A percentile compares a stretch with the other conserved stretches of the same genome.
Conservation (phyloP, 2,113 vertebrate species). For the Eolophus roseicapilla region DNA sequence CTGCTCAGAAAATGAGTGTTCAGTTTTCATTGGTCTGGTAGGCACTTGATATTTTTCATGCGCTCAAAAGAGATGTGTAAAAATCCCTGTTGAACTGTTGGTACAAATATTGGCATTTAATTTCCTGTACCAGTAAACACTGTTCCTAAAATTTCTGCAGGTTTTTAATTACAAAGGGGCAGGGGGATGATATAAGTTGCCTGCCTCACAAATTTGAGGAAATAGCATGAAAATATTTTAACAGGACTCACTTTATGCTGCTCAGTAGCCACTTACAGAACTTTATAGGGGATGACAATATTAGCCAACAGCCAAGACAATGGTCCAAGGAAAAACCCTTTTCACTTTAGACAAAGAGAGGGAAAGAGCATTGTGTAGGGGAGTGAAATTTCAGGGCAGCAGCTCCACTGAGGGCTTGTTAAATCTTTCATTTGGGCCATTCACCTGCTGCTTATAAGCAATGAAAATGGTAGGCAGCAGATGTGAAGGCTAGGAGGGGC, state of each 20-base stretch:
- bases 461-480: conserved; percentile 68
- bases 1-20: neutral
- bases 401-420: conserved; percentile 63
- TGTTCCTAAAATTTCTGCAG: neutral
- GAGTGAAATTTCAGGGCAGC: conserved; percentile 54
- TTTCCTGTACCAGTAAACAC: neutral
- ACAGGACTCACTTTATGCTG: neutral
- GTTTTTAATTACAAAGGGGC: neutral
- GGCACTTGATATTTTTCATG: neutral
- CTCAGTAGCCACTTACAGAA: neutral
- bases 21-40: neutral
- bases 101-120: neutral
- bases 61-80: neutral
- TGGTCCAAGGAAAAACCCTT: neutral
- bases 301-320: conserved; percentile 18
- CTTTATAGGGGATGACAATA: neutral
- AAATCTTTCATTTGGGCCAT: conserved; percentile 69
- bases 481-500: conserved; percentile 70
- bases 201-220: neutral
- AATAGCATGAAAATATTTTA: conserved; percentile 42
- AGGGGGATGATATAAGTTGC: neutral
- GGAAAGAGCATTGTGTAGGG: conserved; percentile 12
- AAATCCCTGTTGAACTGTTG: neutral
- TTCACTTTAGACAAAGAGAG: conserved; percentile 35
- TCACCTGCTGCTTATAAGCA: conserved; percentile 71